These are phyloP conservation scores for Rhagoletis pomonella DNA, from an alignment of 1,140 invertebrate species.

Conservation along the genomic window DNA sequence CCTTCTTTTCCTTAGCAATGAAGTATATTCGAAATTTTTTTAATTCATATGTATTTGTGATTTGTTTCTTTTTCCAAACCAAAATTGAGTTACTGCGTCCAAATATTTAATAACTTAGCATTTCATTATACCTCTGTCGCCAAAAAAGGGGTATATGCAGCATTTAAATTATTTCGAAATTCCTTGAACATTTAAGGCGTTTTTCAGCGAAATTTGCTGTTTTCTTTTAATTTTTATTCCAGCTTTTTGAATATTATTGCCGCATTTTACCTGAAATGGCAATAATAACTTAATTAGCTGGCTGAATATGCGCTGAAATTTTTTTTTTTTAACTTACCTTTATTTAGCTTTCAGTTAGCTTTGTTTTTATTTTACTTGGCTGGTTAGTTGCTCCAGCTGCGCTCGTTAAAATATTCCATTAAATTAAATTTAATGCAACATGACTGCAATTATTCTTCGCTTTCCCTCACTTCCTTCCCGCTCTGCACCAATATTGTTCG, in stretches of 20 bases:
- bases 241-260: background rate
- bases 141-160: background rate
- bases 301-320: background rate
- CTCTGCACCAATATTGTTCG: background rate
- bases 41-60: too few relatives aligned
- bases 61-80: background rate
- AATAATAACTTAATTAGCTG: background rate
- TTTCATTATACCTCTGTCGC: too few relatives aligned
- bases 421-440: conserved; percentile 44
- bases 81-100: background rate
- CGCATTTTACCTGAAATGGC: background rate
- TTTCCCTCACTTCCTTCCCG: background rate
- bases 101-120: too few relatives aligned
- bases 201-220: too few relatives aligned
- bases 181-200: background rate
- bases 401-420: conserved; percentile 36
- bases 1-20: too few relatives aligned
- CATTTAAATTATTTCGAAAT: background rate
- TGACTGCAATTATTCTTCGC: conserved; percentile 38
- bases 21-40: too few relatives aligned
- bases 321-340: background rate
- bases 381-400: background rate
- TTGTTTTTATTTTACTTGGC: background rate
- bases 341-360: background rate
- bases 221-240: too few relatives aligned